A percentile compares a stretch with the other conserved stretches of the same genome.
Evolutionary conservation across 1,140 invertebrate species (phyloP).

Genomic region (Steinernema feltiae): DNA sequence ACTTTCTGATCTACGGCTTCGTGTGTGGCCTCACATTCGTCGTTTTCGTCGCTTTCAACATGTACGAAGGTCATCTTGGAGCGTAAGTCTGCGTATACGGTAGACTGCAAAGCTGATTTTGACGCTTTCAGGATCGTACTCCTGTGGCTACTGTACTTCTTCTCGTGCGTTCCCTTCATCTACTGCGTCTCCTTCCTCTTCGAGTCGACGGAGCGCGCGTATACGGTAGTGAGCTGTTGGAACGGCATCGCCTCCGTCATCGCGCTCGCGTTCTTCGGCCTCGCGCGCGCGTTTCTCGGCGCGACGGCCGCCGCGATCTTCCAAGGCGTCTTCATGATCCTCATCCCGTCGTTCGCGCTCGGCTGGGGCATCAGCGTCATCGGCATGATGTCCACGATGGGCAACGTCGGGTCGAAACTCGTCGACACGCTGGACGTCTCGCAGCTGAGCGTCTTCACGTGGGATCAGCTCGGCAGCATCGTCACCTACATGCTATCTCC

Average conservation of each 20-base stretch:
- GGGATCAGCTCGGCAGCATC: not conserved
- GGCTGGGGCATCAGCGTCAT: not conserved
- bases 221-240: not conserved
- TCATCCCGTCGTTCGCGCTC: not conserved
- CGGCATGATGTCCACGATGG: not conserved
- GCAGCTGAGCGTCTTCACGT: not conserved
- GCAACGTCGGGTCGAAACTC: not conserved
- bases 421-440: not conserved
- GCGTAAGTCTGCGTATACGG: not conserved
- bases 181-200: constrained; percentile 29
- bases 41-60: constrained; percentile 17
- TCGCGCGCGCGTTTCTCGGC: not conserved
- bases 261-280: not conserved
- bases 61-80: not conserved
- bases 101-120: not conserved
- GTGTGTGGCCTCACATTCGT: not conserved
- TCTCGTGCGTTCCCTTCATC: constrained; percentile 24
- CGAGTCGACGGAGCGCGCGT: not conserved
- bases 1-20: not conserved
- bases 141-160: constrained; percentile 23
- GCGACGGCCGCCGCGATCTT: not conserved
- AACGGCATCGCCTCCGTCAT: not conserved
- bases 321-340: not conserved
- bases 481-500: constrained; percentile 13
- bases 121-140: constrained; percentile 16